Conservation (phyloP, 2,888 invertebrate genomes). For the Philonicus albiceps region DNA sequence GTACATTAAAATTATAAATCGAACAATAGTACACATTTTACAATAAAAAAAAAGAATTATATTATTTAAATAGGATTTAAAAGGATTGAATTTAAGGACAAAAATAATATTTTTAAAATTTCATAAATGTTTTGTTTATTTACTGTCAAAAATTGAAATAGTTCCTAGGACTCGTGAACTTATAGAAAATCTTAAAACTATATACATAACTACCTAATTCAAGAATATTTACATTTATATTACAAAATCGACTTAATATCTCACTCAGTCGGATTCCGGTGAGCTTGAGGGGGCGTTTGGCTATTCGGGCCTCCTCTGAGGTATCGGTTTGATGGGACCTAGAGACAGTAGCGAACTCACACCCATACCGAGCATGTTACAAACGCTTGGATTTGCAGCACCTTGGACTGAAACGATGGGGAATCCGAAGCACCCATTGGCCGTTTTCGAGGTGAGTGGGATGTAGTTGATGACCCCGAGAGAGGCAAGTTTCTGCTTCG, state of each 20-base stretch:
- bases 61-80: not conserved
- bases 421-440: slow-evolving; percentile 73
- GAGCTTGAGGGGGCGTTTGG: not conserved
- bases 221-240: slow-evolving; percentile 5
- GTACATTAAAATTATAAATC: no score
- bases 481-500: slow-evolving; percentile 69
- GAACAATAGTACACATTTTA: no score
- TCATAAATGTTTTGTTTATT: not conserved
- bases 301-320: slow-evolving; percentile 50
- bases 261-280: not conserved
- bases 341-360: slow-evolving; percentile 75
- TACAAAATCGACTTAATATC: not conserved
- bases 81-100: not conserved
- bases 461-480: slow-evolving; percentile 79
- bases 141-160: not conserved
- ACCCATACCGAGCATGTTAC: slow-evolving; percentile 71
- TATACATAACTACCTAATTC: not conserved
- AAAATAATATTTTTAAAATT: not conserved
- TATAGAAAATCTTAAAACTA: not conserved
- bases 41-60: no score
- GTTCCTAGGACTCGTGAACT: not conserved
- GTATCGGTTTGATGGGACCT: slow-evolving; percentile 73
- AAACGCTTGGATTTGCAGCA: slow-evolving; percentile 68
- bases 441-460: slow-evolving; percentile 70
- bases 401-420: slow-evolving; percentile 75